These are phyloP conservation scores for Cenopis cana DNA, from an alignment of 2,888 invertebrate genomes.

Conservation along the genomic window DNA sequence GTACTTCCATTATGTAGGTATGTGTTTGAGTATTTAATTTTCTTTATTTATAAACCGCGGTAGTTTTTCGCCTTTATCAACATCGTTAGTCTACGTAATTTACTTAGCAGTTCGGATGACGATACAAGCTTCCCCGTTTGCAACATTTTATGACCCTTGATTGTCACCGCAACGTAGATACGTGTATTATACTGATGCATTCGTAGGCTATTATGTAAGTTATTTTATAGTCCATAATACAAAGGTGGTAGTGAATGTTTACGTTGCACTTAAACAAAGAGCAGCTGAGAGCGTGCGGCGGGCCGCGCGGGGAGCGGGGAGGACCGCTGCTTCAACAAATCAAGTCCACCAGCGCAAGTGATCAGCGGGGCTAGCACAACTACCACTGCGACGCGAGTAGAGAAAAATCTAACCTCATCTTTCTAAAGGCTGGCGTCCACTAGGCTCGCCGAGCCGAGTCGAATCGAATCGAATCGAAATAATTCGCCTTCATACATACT, in stretches of 20 bases:
- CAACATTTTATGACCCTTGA: not conserved
- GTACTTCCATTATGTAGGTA: not conserved
- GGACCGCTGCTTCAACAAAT: not conserved
- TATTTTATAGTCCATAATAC: not conserved
- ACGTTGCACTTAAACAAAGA: constrained; percentile 24
- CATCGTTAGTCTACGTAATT: not conserved
- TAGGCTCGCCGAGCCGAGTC: no score
- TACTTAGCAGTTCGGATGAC: not conserved
- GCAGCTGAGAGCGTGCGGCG: not conserved
- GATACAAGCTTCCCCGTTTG: not conserved
- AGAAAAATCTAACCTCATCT: no score
- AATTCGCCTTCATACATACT: no score
- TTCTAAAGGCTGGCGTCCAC: no score
- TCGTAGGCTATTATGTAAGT: not conserved
- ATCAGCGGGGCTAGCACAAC: no score
- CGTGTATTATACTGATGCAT: not conserved
- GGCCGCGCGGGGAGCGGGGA: not conserved
- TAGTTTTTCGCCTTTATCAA: not conserved
- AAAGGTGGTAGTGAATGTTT: constrained; percentile 17
- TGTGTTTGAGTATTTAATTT: not conserved
- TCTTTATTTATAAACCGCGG: not conserved
- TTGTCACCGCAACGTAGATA: not conserved
- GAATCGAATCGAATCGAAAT: no score
- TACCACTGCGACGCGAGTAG: no score
- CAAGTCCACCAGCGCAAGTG: no score